These are phyloP conservation scores for Cinclus mexicanus DNA, from an alignment of 2,113 vertebrate genomes.

Conservation along the genomic window DNA sequence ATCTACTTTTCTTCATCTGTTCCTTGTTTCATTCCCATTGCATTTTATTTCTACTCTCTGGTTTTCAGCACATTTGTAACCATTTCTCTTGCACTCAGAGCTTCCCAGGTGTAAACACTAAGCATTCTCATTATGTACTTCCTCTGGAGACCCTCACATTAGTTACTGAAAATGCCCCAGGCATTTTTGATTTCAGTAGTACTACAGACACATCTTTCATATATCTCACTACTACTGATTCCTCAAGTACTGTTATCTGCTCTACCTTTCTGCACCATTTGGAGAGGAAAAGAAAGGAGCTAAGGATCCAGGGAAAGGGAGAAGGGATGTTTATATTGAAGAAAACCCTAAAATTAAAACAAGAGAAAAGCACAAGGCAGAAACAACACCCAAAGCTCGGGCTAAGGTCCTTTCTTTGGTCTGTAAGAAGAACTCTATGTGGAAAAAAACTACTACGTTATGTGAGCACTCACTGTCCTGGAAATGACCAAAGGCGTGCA, in stretches of 20 bases:
- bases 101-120: not conserved
- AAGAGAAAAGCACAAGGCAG: not conserved
- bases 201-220: not conserved
- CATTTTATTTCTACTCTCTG: not conserved
- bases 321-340: not conserved
- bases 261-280: not conserved
- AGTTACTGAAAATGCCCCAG: not conserved
- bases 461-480: fast-evolving
- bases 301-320: not conserved
- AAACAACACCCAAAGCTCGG: not conserved
- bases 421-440: not conserved
- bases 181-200: not conserved
- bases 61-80: not conserved
- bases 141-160: not conserved
- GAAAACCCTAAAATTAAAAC: not conserved
- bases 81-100: not conserved
- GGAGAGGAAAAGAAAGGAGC: not conserved
- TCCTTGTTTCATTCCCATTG: not conserved
- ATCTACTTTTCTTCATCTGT: not conserved
- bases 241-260: not conserved
- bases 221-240: not conserved
- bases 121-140: not conserved
- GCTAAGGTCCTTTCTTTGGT: not conserved
- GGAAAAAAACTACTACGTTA: fast-evolving
- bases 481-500: not conserved